These are phyloP conservation scores for Heliothis virescens DNA, from an alignment of 1,140 invertebrate genomes.

Conservation along the genomic window DNA sequence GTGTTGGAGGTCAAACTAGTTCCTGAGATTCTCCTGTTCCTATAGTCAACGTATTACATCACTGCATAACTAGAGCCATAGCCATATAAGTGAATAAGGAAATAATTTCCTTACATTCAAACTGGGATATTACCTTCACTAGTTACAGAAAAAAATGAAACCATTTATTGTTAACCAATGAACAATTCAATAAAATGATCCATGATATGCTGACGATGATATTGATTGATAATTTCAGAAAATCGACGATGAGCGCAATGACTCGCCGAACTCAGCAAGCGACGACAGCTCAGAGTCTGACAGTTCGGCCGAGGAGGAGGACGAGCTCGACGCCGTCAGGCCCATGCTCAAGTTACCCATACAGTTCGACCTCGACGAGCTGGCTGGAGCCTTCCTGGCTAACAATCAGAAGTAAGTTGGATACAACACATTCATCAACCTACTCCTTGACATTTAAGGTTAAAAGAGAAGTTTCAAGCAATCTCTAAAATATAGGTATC, in stretches of 20 bases:
- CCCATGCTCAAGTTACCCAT: slow-evolving; percentile 92
- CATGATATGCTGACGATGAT: not conserved
- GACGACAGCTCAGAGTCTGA: slow-evolving; percentile 87
- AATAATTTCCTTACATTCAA: not conserved
- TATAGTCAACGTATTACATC: not conserved
- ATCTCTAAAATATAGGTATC: no score
- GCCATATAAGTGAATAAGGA: not conserved
- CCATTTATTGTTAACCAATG: not conserved
- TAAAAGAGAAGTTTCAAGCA: no score
- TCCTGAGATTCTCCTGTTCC: not conserved
- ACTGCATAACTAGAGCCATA: not conserved
- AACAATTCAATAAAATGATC: no score
- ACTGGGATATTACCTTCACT: not conserved
- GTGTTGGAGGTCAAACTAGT: slow-evolving; percentile 20
- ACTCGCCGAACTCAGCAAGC: slow-evolving; percentile 72
- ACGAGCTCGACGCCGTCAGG: slow-evolving; percentile 84
- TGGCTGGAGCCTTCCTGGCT: slow-evolving; percentile 91
- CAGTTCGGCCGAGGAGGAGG: slow-evolving; percentile 78
- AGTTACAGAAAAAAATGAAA: not conserved
- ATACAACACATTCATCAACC: no score
- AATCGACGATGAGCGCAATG: slow-evolving; percentile 82
- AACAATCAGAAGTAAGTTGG: slow-evolving; percentile 89
- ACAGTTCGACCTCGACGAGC: slow-evolving; percentile 92
- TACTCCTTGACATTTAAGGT: no score
- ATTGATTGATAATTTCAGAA: slow-evolving; percentile 70